phyloP scores from a whole-genome alignment of 2,888 invertebrate species.

The Megamerina dolium region DNA sequence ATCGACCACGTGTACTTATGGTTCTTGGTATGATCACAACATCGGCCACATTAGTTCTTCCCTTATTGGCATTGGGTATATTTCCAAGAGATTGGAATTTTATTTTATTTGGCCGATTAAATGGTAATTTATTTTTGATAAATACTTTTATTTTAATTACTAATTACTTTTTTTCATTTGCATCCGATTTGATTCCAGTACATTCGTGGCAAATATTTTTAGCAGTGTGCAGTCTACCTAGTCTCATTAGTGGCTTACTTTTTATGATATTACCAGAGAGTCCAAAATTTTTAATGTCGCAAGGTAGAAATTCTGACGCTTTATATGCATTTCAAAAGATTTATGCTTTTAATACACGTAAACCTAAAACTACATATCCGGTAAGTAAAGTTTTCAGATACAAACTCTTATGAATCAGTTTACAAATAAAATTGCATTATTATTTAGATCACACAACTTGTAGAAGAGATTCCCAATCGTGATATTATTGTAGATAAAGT shows the following conservation, averaged over 20 bases:
- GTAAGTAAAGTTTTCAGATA: conserved; percentile 46
- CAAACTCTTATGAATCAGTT: background rate
- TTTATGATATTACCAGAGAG: conserved; percentile 51
- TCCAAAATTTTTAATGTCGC: conserved; percentile 29
- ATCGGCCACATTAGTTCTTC: conserved; percentile 58
- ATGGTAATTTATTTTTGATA: conserved; percentile 30
- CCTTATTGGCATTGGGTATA: conserved; percentile 65
- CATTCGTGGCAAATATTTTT: conserved; percentile 50
- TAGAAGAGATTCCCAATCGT: conserved; percentile 31
- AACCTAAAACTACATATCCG: conserved; percentile 57
- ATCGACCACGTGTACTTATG: conserved; percentile 60
- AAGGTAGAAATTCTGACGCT: conserved; percentile 18
- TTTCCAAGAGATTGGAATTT: conserved; percentile 59
- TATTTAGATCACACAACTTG: conserved; percentile 27
- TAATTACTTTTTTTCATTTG: background rate
- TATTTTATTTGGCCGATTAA: conserved; percentile 42
- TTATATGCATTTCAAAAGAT: conserved; percentile 50
- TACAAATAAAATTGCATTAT: background rate
- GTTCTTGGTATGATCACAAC: conserved; percentile 62
- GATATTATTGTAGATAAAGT: conserved; percentile 19
- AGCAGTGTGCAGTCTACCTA: conserved; percentile 55
- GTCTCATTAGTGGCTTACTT: conserved; percentile 53
- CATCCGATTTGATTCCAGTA: conserved; percentile 17
- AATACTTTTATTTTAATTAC: background rate
- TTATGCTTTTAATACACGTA: conserved; percentile 60